Base-by-base conservation (phyloP, 1,140 invertebrate genomes). In the Heliothis virescens region DNA sequence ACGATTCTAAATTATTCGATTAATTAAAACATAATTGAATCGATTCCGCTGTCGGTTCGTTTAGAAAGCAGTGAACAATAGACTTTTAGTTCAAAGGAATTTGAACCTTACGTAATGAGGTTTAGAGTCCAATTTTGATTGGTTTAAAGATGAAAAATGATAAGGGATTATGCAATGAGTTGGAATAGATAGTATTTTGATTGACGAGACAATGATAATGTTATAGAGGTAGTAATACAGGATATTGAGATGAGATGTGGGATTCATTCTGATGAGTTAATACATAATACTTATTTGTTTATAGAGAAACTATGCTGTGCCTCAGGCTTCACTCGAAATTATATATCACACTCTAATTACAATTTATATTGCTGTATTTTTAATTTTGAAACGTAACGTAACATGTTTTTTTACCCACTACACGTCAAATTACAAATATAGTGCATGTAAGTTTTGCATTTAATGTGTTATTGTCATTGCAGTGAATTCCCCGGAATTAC, bases 21-120 rank as follows among this genome's bases (percentile, higher is more conserved):
- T 67, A 67, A 67, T 67, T 67, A 67, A 67, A 67, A 67, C 63
- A 67, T 67, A 41, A 67, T 67, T 67, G 63, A 67, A 67, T 21
- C 16, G 63, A 67, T 67, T 67, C 63, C 63, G 63, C 10, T 67
- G 60, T 65, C 63, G 16, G 63, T 48, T 13, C 41, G 11, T 67
- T 67, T 67, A 67, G 63, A 67, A 67, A 67, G 63, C 63, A 67
- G 41, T 5, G 41, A 67, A 67, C 63, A 67, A 67, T 67, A 67
- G 41, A 41, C 12, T 48, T 10, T 1, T 18, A 34, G 3, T 13
- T 3, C 41, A 67, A 0, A n/a, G 9, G 9, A 67, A 67, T 67
- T 67, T 67, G 2, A 67, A 67, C 41, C 47, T 48, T 67, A 12
- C 1, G 7, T 13, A n/a, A 65, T 13, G 21, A n/a, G 16, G 21